Evolutionary conservation across 2,113 vertebrate genomes (phyloP), one percentile per base, ranked within the genome.

Genomic region (Platycercus adscitus): DNA sequence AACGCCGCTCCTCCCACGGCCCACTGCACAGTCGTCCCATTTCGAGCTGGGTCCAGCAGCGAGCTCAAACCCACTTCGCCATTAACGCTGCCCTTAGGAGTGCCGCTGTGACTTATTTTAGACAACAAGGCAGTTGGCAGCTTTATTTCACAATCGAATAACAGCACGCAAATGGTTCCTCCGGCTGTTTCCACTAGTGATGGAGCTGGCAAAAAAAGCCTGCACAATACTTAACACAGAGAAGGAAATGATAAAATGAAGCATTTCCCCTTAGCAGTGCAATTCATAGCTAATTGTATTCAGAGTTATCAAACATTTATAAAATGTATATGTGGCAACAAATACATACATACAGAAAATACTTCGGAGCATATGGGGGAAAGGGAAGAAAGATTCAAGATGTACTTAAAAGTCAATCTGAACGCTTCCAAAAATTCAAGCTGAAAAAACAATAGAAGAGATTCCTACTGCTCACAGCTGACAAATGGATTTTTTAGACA

Each of bases 361-460:
- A 24, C 25, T 35, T 29, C 1, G 4, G 4, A 68, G 11, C 31
- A 17, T 26, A 28, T 4, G 28, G 11, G 18, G 75, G 39, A 46
- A 39, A 31, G 5, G 8, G 3, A 3, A 86, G 47, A 79, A 81
- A 96, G n/a, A 93, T 80, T 23, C 50, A 70, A 96, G 72, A 91
- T 56, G 33, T 19, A 72, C 39, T 91, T 75, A n/a, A 55, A 66
- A 83, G 61, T 60, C 41, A 92, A 29, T 80, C 71, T 73, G 52
- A 52, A 81, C 88, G 55, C 46, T 94, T 94, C 85, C 35, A 63
- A 81, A 58, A 91, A 72, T 70, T 88, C 50, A 88, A 97, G 84
- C 88, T 95, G 88, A 79, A 91, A 93, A 97, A 97, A 87, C 70
- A 94, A 79, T 21, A 76, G 55, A 31, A 93, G 28, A 64, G 52